Base-by-base conservation (phyloP, 1,140 invertebrate species). In the Scaptomyza montana region DNA sequence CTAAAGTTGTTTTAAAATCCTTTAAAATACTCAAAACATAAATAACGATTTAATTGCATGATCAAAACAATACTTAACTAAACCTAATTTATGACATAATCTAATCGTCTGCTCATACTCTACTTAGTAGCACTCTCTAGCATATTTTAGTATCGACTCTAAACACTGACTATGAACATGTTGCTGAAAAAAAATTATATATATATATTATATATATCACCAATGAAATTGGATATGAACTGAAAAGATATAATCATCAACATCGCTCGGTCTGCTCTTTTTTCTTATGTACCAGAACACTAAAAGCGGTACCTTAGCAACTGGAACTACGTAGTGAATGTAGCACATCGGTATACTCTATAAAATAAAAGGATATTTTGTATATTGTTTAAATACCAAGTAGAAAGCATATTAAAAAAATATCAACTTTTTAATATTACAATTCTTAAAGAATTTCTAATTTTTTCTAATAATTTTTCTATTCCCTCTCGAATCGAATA, bases 81-180 rank as follows among this genome's bases (percentile, higher is more conserved):
- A 71, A 53, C n/a, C 5, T 5, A 10, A 39, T 67, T 10, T 41
- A 39, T 3, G 9, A 33, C 6, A 9, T 21, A 5, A 56, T 51
- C 60, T 64, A 64, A 51, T 51, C 8, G 41, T 69, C 60, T 21
- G 36, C 47, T 54, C 61, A 64, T 53, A 55, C 61, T 60, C 41
- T 54, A 43, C 39, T 43, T 43, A 62, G 49, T 70, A 60, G 69
- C 59, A 67, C 70, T 67, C 64, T 60, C 28, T 87, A 72, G 46
- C 47, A 53, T 12, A 43, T 47, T 49, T 49, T 55, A 75, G 78
- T 78, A 60, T 69, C 65, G 49, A 73, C 64, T 84, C 73, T 84
- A 78, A 73, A 86, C 69, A 84, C 89, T 84, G 89, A 85, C 89
- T 90, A 90, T 90, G 89, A 90, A 90, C 89, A 90, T 90, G 89